Conservation (phyloP, 2,888 invertebrate species). For the Apotomis betuletana region DNA sequence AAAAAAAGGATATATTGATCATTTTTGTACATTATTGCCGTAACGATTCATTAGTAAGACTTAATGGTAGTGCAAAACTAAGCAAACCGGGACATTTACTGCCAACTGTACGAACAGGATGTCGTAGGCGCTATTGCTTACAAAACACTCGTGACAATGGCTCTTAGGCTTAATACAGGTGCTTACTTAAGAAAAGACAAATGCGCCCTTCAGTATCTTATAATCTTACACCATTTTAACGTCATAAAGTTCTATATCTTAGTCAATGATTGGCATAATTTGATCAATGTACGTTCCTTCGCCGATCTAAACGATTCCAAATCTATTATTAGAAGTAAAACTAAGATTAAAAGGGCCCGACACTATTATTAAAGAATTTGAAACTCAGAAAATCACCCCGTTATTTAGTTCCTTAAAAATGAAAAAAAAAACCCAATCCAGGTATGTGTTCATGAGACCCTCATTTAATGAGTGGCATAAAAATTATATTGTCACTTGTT, state of each 20-base stretch:
- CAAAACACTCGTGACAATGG: conserved; percentile 17
- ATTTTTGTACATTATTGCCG: neutral
- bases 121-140: conserved; percentile 20
- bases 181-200: neutral
- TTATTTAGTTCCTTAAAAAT: too few species aligned
- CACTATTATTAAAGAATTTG: too few species aligned
- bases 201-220: neutral
- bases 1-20: too few species aligned
- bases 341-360: too few species aligned
- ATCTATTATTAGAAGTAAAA: too few species aligned
- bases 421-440: too few species aligned
- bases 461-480: too few species aligned
- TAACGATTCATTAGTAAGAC: neutral
- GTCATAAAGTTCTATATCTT: neutral
- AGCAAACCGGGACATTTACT: neutral
- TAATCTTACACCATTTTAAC: neutral
- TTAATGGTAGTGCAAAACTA: neutral
- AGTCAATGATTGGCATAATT: neutral
- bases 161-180: neutral
- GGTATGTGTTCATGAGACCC: too few species aligned
- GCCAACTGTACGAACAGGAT: conserved; percentile 12
- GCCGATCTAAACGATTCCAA: too few species aligned
- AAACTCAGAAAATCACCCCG: too few species aligned
- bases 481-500: too few species aligned
- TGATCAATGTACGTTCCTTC: neutral